Conservation (phyloP, 2,797 vertebrate species). For the Galagoides demidoff region DNA sequence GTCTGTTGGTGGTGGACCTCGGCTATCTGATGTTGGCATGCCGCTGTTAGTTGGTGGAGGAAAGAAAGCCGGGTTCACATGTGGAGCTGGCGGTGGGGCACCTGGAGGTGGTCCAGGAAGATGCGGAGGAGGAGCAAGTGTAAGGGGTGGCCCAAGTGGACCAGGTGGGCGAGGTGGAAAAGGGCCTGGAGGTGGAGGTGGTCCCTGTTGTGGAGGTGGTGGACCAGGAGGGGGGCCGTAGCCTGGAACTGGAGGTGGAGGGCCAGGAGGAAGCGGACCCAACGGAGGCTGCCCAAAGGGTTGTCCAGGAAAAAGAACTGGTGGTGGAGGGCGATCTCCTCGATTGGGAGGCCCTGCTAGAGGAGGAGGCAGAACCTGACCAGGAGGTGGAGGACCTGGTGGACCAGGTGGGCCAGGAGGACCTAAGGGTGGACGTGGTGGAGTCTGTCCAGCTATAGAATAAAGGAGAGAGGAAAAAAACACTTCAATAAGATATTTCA, state of each 20-base stretch:
- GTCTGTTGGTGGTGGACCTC: slow-evolving; percentile 95
- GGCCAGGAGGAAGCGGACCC: slow-evolving; percentile 92
- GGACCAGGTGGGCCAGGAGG: slow-evolving; percentile 96
- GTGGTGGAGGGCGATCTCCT: slow-evolving; percentile 96
- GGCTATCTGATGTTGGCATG: slow-evolving; percentile 95
- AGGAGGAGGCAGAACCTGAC: slow-evolving; percentile 96
- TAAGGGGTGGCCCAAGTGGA: slow-evolving; percentile 96
- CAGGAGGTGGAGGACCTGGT: slow-evolving; percentile 95
- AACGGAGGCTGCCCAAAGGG: slow-evolving; percentile 97
- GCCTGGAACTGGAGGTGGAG: slow-evolving; percentile 97
- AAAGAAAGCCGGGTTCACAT: slow-evolving; percentile 99
- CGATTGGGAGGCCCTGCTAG: slow-evolving; percentile 96
- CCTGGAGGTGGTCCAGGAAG: slow-evolving; percentile 97
- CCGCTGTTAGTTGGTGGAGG: slow-evolving; percentile 97
- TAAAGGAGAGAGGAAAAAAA: slow-evolving; percentile 65
- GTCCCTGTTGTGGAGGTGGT: slow-evolving; percentile 91
- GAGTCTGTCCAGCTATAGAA: slow-evolving; percentile 89
- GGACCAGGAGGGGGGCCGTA: slow-evolving; percentile 92
- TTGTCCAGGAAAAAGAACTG: slow-evolving; percentile 97
- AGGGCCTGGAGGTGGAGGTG: slow-evolving; percentile 95
- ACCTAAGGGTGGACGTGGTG: slow-evolving; percentile 96
- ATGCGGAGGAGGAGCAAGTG: slow-evolving; percentile 97
- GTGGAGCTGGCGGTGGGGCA: slow-evolving; percentile 97
- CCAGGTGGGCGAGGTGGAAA: slow-evolving; percentile 97
- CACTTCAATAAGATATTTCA: slow-evolving; percentile 71